Evolutionary conservation across 2,888 invertebrate genomes (phyloP).

Genomic region (Spatulosminthurus flaviceps): DNA sequence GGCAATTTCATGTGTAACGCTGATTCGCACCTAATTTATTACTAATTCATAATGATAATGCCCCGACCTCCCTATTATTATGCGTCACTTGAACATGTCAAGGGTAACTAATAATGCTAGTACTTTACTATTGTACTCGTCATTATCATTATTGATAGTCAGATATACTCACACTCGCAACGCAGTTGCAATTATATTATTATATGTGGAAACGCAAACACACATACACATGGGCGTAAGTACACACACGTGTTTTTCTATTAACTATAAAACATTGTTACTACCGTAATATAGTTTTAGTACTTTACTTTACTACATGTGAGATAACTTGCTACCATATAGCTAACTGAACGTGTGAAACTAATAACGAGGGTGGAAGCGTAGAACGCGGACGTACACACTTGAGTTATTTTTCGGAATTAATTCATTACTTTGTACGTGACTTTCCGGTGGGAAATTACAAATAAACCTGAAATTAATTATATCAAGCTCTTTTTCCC

Average conservation of each 20-base stretch:
- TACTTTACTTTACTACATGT: not conserved
- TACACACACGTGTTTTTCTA: not conserved
- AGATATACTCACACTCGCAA: not conserved
- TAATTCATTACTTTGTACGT: conserved; percentile 18
- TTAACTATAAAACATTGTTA: not conserved
- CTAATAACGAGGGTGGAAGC: not conserved
- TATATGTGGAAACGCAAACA: not conserved
- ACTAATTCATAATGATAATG: conserved; percentile 5
- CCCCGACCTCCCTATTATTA: not conserved
- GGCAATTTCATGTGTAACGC: conserved; percentile 3
- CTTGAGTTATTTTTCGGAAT: conserved; percentile 4
- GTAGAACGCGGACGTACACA: not conserved
- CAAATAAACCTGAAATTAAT: too few relatives aligned
- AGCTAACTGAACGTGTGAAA: not conserved
- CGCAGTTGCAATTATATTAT: too few relatives aligned
- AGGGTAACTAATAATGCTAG: not conserved
- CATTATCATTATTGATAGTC: conserved; percentile 14
- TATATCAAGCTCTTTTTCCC: too few relatives aligned
- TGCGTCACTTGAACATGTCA: not conserved
- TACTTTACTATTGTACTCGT: not conserved
- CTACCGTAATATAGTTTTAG: too few relatives aligned
- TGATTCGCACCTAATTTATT: conserved; percentile 18
- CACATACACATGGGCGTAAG: not conserved
- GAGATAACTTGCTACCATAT: not conserved
- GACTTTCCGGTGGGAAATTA: conserved; percentile 4